Evolutionary conservation across 1,140 invertebrate species (phyloP).

Genomic region (Dysdera silvatica): DNA sequence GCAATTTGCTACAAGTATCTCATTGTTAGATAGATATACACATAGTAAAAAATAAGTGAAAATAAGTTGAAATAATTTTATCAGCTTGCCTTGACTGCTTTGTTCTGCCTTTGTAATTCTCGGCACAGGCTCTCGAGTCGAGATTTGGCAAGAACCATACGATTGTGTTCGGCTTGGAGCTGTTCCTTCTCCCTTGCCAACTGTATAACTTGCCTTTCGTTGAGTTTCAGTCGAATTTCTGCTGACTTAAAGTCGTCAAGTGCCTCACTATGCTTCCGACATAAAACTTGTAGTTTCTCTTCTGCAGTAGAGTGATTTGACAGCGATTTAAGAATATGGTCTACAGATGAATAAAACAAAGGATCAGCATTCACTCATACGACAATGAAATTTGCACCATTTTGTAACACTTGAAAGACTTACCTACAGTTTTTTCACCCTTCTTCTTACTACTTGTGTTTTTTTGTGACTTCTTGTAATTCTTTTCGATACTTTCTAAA

Average conservation of each 20-base stretch:
- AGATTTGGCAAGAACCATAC: conserved; percentile 67
- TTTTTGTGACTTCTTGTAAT: conserved; percentile 11
- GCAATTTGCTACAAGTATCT: no score
- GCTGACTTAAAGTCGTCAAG: conserved; percentile 65
- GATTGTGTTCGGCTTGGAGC: conserved; percentile 70
- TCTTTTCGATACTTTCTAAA: conserved; percentile 1
- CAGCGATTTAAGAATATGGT: conserved; percentile 63
- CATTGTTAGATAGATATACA: no score
- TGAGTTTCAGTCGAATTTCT: conserved; percentile 48
- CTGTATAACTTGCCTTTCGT: conserved; percentile 40
- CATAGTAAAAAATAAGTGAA: no score
- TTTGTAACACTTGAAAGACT: background rate
- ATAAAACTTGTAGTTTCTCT: conserved; percentile 64
- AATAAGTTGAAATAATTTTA: no score
- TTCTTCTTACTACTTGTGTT: conserved; percentile 9
- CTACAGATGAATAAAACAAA: conserved; percentile 40
- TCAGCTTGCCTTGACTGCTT: conserved; percentile 64
- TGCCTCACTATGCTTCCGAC: conserved; percentile 56
- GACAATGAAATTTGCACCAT: background rate
- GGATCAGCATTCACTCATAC: no score
- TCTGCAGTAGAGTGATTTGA: conserved; percentile 58
- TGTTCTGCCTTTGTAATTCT: conserved; percentile 83
- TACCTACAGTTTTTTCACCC: conserved; percentile 25
- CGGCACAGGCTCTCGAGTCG: conserved; percentile 78
- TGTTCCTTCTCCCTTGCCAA: conserved; percentile 71